Evolutionary conservation across 2,113 vertebrate species (phyloP).

Genomic region (Steatornis caripensis): DNA sequence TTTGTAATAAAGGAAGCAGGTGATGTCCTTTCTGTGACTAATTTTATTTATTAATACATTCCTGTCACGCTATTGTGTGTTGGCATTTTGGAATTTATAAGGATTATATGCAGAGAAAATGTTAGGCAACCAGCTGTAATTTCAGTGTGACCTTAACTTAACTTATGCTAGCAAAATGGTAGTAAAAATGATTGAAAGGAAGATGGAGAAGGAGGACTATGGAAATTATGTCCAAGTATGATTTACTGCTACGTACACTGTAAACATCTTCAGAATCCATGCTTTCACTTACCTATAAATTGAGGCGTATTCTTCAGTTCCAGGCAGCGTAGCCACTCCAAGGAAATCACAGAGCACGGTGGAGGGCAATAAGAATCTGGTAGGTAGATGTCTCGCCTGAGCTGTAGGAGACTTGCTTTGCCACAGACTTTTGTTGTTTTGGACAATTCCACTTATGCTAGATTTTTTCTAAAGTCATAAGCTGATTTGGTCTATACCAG

Average conservation of each 20-base stretch:
- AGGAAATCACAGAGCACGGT: neutral
- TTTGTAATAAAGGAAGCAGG: conserved; percentile 24
- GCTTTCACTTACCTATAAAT: neutral
- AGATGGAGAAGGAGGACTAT: neutral
- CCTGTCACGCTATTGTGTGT: neutral
- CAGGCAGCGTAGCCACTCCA: neutral
- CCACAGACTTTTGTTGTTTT: neutral
- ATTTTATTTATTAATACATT: conserved; percentile 18
- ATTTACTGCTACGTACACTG: neutral
- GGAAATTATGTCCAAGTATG: neutral
- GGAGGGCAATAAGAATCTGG: neutral
- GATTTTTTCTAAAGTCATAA: neutral
- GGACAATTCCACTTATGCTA: neutral
- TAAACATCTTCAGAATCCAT: neutral
- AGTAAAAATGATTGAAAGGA: neutral
- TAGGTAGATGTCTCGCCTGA: neutral
- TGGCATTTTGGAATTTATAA: neutral
- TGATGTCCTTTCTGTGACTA: neutral
- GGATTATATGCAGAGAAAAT: neutral
- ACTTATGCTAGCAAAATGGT: neutral
- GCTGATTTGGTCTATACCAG: neutral
- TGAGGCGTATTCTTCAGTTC: neutral
- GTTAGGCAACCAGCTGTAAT: neutral
- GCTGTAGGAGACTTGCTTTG: neutral
- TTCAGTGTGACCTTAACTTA: neutral